Percentiles rank a stretch among this genome's conserved stretches.
Conservation (phyloP, 2,113 vertebrate genomes). For the Halichoerus grypus region DNA sequence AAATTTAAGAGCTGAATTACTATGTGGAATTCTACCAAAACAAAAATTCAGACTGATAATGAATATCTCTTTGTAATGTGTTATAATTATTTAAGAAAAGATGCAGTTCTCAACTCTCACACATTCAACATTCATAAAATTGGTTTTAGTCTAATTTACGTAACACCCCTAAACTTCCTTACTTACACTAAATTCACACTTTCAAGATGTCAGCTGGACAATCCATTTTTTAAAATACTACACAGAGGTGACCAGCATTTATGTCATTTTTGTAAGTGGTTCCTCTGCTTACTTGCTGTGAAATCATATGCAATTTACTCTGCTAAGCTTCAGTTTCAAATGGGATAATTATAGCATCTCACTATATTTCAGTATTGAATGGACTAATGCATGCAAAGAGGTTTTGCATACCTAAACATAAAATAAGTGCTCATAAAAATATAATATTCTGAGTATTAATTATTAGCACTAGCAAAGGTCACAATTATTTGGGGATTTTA, state of each 20-base stretch:
- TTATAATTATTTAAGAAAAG: conserved; percentile 20
- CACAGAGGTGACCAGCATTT: not conserved
- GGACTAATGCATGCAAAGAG: not conserved
- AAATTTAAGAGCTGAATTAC: conserved; percentile 13
- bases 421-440: conserved; percentile 33
- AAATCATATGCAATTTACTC: not conserved
- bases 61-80: not conserved
- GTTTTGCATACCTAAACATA: not conserved
- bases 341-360: not conserved
- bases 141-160: not conserved
- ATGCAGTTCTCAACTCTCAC: not conserved
- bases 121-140: not conserved
- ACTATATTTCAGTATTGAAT: not conserved
- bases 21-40: conserved; percentile 18
- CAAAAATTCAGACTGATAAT: not conserved
- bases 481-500: not conserved
- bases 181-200: not conserved
- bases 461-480: not conserved
- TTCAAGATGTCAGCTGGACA: not conserved
- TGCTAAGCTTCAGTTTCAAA: conserved; percentile 33
- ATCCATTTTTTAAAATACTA: conserved; percentile 3
- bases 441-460: conserved; percentile 40
- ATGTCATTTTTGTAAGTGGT: not conserved
- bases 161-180: not conserved
- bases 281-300: conserved; percentile 25